phyloP scores from a whole-genome alignment of 2,888 invertebrate species.

The Diarsia rubi region DNA sequence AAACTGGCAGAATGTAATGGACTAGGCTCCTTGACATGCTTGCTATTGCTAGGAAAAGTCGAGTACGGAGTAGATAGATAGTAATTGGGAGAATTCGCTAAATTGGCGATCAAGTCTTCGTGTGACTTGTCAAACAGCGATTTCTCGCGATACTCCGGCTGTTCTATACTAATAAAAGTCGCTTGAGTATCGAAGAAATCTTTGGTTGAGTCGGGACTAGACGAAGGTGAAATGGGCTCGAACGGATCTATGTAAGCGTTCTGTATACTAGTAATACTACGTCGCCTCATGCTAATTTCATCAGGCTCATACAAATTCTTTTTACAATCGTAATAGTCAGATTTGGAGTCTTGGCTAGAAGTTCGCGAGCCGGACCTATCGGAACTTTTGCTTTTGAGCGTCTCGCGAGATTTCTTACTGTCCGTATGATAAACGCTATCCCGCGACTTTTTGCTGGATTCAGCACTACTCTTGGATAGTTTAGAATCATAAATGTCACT shows the following conservation, averaged over 20 bases:
- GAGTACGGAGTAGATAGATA: slow-evolving; percentile 92
- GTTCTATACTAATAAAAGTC: slow-evolving; percentile 86
- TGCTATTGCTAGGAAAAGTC: slow-evolving; percentile 91
- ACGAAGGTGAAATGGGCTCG: slow-evolving; percentile 90
- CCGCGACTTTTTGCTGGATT: slow-evolving; percentile 92
- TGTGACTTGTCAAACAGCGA: slow-evolving; percentile 90
- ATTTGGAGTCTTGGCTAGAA: slow-evolving; percentile 94
- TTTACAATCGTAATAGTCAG: slow-evolving; percentile 93
- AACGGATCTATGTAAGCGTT: slow-evolving; percentile 85
- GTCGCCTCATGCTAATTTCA: slow-evolving; percentile 78
- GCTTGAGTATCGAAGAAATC: slow-evolving; percentile 91
- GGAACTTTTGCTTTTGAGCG: slow-evolving; percentile 92
- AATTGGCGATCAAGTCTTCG: slow-evolving; percentile 91
- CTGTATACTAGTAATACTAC: slow-evolving; percentile 82
- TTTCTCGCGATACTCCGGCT: slow-evolving; percentile 89
- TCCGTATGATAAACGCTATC: slow-evolving; percentile 93
- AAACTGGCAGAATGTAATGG: slow-evolving; percentile 93
- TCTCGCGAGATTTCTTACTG: slow-evolving; percentile 92
- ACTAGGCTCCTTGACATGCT: slow-evolving; percentile 88
- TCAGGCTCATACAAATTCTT: slow-evolving; percentile 86
- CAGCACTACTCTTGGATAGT: slow-evolving; percentile 92
- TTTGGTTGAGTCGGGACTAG: slow-evolving; percentile 93
- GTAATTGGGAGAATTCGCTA: slow-evolving; percentile 84
- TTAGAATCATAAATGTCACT: slow-evolving; percentile 93
- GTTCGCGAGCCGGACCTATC: slow-evolving; percentile 92